Percentiles rank a stretch among this genome's conserved stretches.
phyloP scores from a whole-genome alignment of 2,113 vertebrate species.

The Pongo abelii region DNA sequence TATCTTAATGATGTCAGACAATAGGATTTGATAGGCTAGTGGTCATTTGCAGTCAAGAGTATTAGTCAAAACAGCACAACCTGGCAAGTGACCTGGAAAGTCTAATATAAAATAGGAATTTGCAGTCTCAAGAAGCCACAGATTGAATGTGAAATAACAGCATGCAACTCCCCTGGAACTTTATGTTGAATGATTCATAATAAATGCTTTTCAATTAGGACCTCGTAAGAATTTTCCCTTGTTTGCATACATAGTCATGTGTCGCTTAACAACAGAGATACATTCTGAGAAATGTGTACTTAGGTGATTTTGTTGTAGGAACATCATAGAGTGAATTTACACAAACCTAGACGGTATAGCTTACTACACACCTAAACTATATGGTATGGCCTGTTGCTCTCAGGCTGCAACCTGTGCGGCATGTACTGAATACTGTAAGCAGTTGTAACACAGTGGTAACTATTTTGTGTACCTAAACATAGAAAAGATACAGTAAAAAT shows the following conservation, averaged over 20 bases:
- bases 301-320: neutral
- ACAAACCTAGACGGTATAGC: neutral
- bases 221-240: neutral
- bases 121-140: neutral
- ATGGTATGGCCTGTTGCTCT: neutral
- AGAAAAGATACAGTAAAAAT: neutral
- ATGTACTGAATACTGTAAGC: neutral
- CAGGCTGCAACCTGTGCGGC: neutral
- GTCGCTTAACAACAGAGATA: neutral
- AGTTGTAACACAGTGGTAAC: neutral
- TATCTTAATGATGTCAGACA: neutral
- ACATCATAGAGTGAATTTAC: neutral
- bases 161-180: neutral
- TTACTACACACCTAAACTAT: neutral
- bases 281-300: neutral
- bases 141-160: neutral
- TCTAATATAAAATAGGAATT: neutral
- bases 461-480: neutral
- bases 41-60: neutral
- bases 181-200: neutral
- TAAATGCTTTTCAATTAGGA: constrained; percentile 28
- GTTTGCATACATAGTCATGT: neutral
- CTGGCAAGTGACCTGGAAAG: neutral
- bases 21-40: neutral
- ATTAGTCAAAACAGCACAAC: neutral